A percentile compares a stretch with the other conserved stretches of the same genome.
These are phyloP conservation scores for Drosophila kikkawai DNA, from an alignment of 1,140 invertebrate genomes.

Conservation along the genomic window DNA sequence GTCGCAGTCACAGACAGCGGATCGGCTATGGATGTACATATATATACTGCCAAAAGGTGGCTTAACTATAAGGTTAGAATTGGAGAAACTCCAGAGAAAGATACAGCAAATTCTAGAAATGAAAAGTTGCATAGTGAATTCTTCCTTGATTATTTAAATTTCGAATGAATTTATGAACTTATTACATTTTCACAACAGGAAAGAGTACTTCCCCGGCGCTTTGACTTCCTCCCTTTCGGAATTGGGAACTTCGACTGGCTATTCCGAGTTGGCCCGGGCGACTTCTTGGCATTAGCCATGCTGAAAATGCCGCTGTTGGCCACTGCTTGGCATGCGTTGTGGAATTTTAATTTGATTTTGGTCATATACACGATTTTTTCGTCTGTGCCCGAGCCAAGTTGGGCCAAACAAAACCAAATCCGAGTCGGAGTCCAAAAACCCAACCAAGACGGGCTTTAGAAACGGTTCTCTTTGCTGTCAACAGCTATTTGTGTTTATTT, in stretches of 20 bases:
- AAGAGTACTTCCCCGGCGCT: conserved; percentile 11
- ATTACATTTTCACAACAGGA: background rate
- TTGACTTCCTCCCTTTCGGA: conserved; percentile 4
- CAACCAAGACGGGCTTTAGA: conserved; percentile 34
- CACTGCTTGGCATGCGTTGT: conserved; percentile 73
- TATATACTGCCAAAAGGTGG: conserved; percentile 4
- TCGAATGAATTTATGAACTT: background rate
- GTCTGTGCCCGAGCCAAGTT: conserved; percentile 48
- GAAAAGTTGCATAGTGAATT: background rate
- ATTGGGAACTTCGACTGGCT: conserved; percentile 41
- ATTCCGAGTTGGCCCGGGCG: conserved; percentile 57
- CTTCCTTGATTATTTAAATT: background rate
- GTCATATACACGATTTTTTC: conserved; percentile 78
- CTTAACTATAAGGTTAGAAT: background rate
- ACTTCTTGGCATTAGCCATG: conserved; percentile 79
- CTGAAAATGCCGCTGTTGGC: conserved; percentile 35
- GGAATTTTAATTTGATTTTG: conserved; percentile 83
- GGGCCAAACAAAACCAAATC: conserved; percentile 57
- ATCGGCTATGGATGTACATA: conserved; percentile 6
- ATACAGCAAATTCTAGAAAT: background rate
- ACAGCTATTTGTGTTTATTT: conserved; percentile 12
- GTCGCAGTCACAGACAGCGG: conserved; percentile 24
- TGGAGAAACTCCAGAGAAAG: background rate
- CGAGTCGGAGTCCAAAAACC: conserved; percentile 34
- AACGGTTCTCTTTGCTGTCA: conserved; percentile 40